A percentile compares a stretch with the other conserved stretches of the same genome.
Evolutionary conservation across 1,140 invertebrate genomes (phyloP).

Genomic region (Cheumatopsyche charites): DNA sequence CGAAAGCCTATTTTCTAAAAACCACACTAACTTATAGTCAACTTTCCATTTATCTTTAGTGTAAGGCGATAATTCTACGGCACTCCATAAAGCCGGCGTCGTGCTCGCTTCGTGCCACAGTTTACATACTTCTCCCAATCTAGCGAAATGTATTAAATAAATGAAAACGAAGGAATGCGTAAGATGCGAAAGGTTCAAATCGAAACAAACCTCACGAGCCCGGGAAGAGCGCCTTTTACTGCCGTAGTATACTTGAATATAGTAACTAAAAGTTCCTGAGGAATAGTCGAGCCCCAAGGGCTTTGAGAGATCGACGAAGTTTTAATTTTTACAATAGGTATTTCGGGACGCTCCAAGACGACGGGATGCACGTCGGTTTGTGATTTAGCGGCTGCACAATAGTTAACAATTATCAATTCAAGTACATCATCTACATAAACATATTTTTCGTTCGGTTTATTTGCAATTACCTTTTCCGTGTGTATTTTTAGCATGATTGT

Average conservation of each 20-base stretch:
- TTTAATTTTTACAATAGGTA: conserved; percentile 51
- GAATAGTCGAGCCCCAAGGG: conserved; percentile 66
- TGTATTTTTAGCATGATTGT: conserved; percentile 33
- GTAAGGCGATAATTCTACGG: conserved; percentile 75
- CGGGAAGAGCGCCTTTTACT: conserved; percentile 73
- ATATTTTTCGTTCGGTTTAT: too few species aligned
- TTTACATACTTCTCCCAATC: conserved; percentile 75
- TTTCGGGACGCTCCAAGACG: not conserved
- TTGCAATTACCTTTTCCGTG: conserved; percentile 33
- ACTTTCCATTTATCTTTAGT: conserved; percentile 75
- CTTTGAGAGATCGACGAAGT: conserved; percentile 54
- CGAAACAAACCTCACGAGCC: conserved; percentile 66
- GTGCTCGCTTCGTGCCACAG: conserved; percentile 74
- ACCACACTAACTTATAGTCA: conserved; percentile 74
- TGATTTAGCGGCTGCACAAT: conserved; percentile 24
- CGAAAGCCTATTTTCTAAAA: conserved; percentile 74
- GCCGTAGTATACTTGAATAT: conserved; percentile 73
- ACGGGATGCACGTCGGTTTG: conserved; percentile 7
- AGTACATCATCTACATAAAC: too few species aligned
- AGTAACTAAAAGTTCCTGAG: conserved; percentile 69
- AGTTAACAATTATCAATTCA: too few species aligned
- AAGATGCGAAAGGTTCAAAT: not conserved
- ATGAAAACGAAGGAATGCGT: not conserved
- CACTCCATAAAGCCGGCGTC: conserved; percentile 73
- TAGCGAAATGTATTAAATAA: conserved; percentile 52